These are phyloP conservation scores for Rhopilema esculentum DNA, from an alignment of 30 jellyfish, hydroid and myxozoan species.

Conservation along the genomic window DNA sequence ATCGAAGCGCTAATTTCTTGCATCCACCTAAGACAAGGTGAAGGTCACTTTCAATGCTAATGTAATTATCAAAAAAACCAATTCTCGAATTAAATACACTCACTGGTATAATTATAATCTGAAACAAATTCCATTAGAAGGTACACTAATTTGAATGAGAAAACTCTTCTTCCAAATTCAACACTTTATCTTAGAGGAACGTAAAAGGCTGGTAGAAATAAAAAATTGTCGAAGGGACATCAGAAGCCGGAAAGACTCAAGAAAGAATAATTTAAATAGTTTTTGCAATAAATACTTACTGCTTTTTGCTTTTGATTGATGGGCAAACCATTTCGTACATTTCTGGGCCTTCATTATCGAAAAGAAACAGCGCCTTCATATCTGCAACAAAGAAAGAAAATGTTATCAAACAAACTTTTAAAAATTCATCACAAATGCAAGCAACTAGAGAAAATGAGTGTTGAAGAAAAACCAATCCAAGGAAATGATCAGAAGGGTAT, in stretches of 20 bases:
- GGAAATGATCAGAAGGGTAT: background rate
- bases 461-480: too few species aligned
- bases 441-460: too few species aligned
- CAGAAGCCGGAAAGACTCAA: background rate
- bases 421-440: background rate
- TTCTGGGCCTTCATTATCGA: slow-evolving; percentile 94
- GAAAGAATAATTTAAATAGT: background rate
- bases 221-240: background rate
- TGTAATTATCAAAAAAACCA: background rate
- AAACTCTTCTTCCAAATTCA: too few species aligned
- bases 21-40: slow-evolving; percentile 87
- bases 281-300: slow-evolving; percentile 54
- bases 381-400: slow-evolving; percentile 48
- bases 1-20: slow-evolving; percentile 58
- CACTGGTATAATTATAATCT: too few species aligned
- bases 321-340: slow-evolving; percentile 92
- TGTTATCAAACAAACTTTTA: background rate
- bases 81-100: too few species aligned
- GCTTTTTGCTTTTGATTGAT: slow-evolving; percentile 37
- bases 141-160: background rate
- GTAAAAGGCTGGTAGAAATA: background rate
- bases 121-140: background rate
- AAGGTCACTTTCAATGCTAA: background rate
- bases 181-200: too few species aligned
- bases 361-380: slow-evolving; percentile 85